Evolutionary conservation across 1,140 invertebrate genomes (phyloP).

Genomic region (Drosophila ironensis): DNA sequence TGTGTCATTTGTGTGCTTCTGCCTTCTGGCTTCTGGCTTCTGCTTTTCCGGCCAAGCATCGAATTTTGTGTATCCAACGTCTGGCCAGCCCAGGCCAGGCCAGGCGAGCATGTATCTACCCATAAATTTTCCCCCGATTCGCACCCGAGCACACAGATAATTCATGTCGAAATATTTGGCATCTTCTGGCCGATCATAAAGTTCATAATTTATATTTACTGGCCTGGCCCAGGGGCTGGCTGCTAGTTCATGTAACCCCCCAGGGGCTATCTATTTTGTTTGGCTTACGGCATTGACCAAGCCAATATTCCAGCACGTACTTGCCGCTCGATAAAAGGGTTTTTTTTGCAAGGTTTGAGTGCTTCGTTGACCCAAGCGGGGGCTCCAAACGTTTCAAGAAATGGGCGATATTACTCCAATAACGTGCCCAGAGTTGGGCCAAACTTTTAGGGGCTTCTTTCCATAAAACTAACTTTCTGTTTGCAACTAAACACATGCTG

Average conservation of each 20-base stretch:
- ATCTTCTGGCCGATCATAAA: conserved; percentile 42
- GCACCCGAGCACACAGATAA: conserved; percentile 24
- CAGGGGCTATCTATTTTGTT: conserved; percentile 5
- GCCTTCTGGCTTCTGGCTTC: background rate
- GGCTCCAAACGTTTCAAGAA: too few species aligned
- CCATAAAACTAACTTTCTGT: too few species aligned
- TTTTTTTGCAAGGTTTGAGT: too few species aligned
- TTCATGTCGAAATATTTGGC: conserved; percentile 55
- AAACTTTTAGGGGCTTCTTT: background rate
- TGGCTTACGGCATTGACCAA: background rate
- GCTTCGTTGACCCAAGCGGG: too few species aligned
- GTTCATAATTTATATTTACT: conserved; percentile 53
- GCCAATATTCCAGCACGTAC: conserved; percentile 15
- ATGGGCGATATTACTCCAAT: background rate
- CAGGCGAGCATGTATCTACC: conserved; percentile 46
- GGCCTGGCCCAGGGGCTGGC: conserved; percentile 4
- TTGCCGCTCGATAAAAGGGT: too few species aligned
- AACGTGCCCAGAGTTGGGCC: background rate
- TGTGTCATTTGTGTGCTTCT: conserved; percentile 56
- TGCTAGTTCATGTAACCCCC: background rate
- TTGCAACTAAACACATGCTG: too few species aligned
- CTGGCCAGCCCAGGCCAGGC: too few species aligned
- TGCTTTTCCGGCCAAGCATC: conserved; percentile 21
- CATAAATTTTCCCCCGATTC: conserved; percentile 34
- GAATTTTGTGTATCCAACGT: conserved; percentile 54